Percentiles rank a stretch among this genome's conserved stretches.
Evolutionary conservation across 2,888 invertebrate species (phyloP).

Genomic region (Fragum fragum): DNA sequence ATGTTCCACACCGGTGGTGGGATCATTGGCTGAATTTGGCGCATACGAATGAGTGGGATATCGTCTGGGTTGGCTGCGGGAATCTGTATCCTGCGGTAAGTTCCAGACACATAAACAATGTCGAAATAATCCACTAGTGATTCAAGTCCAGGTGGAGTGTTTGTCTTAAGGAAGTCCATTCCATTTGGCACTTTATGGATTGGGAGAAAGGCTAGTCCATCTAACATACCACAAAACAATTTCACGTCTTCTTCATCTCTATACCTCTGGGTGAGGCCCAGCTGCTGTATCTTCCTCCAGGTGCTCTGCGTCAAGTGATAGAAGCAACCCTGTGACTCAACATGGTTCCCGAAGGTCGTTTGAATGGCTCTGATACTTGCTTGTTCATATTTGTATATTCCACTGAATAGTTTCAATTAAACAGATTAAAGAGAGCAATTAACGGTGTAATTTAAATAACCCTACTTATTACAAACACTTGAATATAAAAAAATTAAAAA

Average conservation of each 20-base stretch:
- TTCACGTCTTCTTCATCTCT: slow-evolving; percentile 11
- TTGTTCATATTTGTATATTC: too few species aligned
- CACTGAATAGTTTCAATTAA: too few species aligned
- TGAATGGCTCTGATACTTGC: slow-evolving; percentile 8
- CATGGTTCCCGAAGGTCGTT: slow-evolving; percentile 31
- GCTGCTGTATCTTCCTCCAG: slow-evolving; percentile 30
- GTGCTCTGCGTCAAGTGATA: slow-evolving; percentile 34
- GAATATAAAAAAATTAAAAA: too few species aligned
- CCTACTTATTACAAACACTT: too few species aligned
- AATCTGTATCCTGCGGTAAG: slow-evolving; percentile 7
- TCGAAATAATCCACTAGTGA: slow-evolving; percentile 5
- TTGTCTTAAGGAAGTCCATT: slow-evolving; percentile 16
- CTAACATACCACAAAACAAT: slow-evolving; percentile 32
- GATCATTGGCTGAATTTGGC: background rate
- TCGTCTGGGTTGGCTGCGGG: background rate
- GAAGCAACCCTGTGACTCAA: slow-evolving; percentile 1
- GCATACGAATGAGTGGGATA: background rate
- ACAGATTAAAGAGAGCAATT: too few species aligned
- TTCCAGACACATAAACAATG: slow-evolving; percentile 17
- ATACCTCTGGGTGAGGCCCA: slow-evolving; percentile 7
- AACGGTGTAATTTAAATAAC: too few species aligned
- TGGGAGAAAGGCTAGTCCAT: slow-evolving; percentile 26
- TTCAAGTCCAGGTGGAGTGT: background rate
- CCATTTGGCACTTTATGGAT: background rate
- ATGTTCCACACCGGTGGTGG: slow-evolving; percentile 13